phyloP scores from a whole-genome alignment of 2,888 invertebrate species.

The Leptinotarsa tumamoca region DNA sequence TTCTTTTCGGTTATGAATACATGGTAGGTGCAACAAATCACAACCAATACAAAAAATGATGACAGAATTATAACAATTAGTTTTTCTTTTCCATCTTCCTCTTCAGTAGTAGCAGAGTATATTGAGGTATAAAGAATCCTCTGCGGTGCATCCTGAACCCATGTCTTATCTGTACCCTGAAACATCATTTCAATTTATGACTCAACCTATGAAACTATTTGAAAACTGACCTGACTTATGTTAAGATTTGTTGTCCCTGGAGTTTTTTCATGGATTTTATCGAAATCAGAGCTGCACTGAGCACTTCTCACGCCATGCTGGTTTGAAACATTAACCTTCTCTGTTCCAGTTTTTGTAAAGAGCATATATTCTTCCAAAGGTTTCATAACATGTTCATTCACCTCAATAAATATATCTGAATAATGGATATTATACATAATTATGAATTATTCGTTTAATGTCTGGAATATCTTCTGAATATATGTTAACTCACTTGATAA shows the following conservation, averaged over 20 bases:
- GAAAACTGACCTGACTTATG: constrained; percentile 69
- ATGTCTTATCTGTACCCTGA: constrained; percentile 82
- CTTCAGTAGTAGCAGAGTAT: constrained; percentile 78
- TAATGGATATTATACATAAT: constrained; percentile 24
- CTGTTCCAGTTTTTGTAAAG: constrained; percentile 86
- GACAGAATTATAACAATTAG: constrained; percentile 85
- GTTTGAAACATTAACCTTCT: constrained; percentile 88
- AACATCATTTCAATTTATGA: constrained; percentile 26
- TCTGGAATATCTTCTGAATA: not conserved
- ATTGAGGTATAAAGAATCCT: constrained; percentile 80
- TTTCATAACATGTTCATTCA: constrained; percentile 89
- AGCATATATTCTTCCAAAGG: constrained; percentile 93
- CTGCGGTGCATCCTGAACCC: constrained; percentile 88
- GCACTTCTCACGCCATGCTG: constrained; percentile 88
- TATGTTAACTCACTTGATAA: constrained; percentile 80
- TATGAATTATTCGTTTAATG: not conserved
- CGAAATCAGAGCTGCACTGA: constrained; percentile 86
- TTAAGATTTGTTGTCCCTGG: constrained; percentile 71
- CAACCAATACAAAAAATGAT: constrained; percentile 79
- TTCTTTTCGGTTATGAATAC: constrained; percentile 82
- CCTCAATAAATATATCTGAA: constrained; percentile 86
- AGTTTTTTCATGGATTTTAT: constrained; percentile 70
- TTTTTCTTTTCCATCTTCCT: constrained; percentile 82
- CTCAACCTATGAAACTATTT: not conserved
- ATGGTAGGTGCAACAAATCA: constrained; percentile 77